These are phyloP conservation scores for Eilema sororculum DNA, from an alignment of 2,888 invertebrate genomes.

Conservation along the genomic window DNA sequence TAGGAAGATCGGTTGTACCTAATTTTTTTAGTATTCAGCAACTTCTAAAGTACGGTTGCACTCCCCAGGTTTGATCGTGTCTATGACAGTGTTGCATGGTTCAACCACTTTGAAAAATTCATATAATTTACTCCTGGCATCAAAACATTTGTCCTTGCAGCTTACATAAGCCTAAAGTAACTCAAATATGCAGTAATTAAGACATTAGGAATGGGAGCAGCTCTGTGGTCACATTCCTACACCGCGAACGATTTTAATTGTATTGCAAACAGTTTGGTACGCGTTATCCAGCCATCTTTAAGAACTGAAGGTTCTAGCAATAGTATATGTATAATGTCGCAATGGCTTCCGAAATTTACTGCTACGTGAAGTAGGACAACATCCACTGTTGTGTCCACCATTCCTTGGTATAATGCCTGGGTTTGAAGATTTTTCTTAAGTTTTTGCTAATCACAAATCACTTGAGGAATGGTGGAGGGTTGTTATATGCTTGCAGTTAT, in stretches of 20 bases:
- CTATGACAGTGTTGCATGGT: not conserved
- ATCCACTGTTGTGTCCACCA: too few species aligned
- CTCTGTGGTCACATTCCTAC: slow-evolving; percentile 11
- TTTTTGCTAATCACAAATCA: too few species aligned
- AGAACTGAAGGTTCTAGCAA: slow-evolving; percentile 31
- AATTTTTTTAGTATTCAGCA: too few species aligned
- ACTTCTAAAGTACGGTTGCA: not conserved
- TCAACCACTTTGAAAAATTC: too few species aligned
- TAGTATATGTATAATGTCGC: slow-evolving; percentile 18
- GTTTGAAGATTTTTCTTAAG: too few species aligned
- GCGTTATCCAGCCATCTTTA: slow-evolving; percentile 35
- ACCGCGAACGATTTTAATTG: slow-evolving; percentile 40
- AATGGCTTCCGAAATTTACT: slow-evolving; percentile 11
- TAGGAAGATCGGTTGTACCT: too few species aligned
- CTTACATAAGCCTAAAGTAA: slow-evolving; percentile 24
- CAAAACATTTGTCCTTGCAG: slow-evolving; percentile 35
- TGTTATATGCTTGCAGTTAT: too few species aligned
- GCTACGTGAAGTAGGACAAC: not conserved
- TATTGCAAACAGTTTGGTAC: slow-evolving; percentile 22
- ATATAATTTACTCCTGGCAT: not conserved
- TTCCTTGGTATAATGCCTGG: too few species aligned
- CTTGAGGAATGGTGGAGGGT: too few species aligned
- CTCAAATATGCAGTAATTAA: slow-evolving; percentile 36
- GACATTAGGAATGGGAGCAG: slow-evolving; percentile 42
- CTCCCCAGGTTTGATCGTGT: not conserved